Evolutionary conservation across 2,888 invertebrate species (phyloP).

Genomic region (Drosophila pseudotalamancana): DNA sequence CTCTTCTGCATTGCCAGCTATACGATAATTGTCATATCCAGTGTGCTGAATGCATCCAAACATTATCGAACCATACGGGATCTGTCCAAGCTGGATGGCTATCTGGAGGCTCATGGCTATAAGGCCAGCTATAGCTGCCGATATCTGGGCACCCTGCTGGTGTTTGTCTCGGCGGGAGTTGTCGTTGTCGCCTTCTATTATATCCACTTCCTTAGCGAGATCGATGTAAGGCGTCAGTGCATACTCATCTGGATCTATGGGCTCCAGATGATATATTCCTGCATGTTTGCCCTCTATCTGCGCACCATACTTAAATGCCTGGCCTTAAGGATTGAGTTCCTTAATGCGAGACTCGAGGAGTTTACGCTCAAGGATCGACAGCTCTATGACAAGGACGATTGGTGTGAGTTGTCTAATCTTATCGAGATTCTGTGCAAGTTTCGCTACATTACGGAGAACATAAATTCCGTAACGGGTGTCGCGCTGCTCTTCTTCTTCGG

Average conservation of each 20-base stretch:
- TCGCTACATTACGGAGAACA: conserved; percentile 73
- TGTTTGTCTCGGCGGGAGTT: conserved; percentile 36
- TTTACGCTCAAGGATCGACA: conserved; percentile 45
- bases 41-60: conserved; percentile 57
- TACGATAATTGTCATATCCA: conserved; percentile 64
- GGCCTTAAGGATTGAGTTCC: conserved; percentile 63
- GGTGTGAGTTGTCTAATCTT: conserved; percentile 72
- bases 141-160: conserved; percentile 33
- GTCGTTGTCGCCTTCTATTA: conserved; percentile 70
- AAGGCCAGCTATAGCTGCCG: conserved; percentile 55
- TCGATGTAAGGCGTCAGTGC: conserved; percentile 32
- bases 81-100: conserved; percentile 67
- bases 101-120: conserved; percentile 57
- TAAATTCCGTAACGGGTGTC: conserved; percentile 72
- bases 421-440: conserved; percentile 79
- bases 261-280: conserved; percentile 68
- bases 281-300: conserved; percentile 68
- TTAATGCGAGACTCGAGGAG: conserved; percentile 59
- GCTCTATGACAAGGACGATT: conserved; percentile 50
- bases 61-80: conserved; percentile 69
- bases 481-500: conserved; percentile 74
- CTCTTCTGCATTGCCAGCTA: conserved; percentile 75
- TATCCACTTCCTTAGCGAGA: conserved; percentile 55
- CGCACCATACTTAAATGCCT: conserved; percentile 62
- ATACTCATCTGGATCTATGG: conserved; percentile 61